Evolutionary conservation across 2,888 invertebrate species (phyloP), one percentile per base, ranked within the genome.

Genomic region (Xanthorhoe spadicearia): DNA sequence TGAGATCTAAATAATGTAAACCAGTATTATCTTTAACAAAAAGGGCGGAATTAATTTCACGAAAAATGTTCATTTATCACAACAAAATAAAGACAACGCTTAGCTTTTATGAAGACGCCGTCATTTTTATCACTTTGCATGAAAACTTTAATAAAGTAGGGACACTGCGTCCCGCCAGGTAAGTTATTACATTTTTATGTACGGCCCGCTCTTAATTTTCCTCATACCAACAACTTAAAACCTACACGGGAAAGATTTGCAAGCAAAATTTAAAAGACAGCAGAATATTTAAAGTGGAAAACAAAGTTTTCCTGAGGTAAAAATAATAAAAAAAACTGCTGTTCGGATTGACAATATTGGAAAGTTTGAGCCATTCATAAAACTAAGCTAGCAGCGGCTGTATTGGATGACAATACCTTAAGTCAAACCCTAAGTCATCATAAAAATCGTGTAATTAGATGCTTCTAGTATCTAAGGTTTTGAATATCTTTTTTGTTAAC

Each of bases 121-220:
- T 87, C 83, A 88, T 89, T 90, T 90, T 90, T 91, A 89, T 89
- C 88, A 89, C 87, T 90, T 89, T 83, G 80, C 85, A 79, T 78
- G 82, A 81, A 87, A 81, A 88, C 86, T 88, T 89, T 91, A 91
- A 89, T 91, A 90, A 90, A 88, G 85, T 81, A 83, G 63, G 78
- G 84, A 84, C 84, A 84, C 77, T 74, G 72, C 72, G 74, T 66
- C 76, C 73, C 74, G 76, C 80, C 81, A 83, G 81, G 83, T 86
- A 82, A 89, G 81, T 83, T 87, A 89, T 88, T 86, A 84, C 77
- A 82, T 86, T 89, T 87, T 88, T 87, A 86, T 87, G 83, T 85
- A 82, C 81, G 78, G 80, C 75, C 76, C 69, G 83, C 71, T 85
- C 85, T 87, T 85, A 87, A 88, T 89, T 84, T 87, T 80, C 80